Conservation (phyloP, 2,888 invertebrate species). For the Temnothorax ravouxi region DNA sequence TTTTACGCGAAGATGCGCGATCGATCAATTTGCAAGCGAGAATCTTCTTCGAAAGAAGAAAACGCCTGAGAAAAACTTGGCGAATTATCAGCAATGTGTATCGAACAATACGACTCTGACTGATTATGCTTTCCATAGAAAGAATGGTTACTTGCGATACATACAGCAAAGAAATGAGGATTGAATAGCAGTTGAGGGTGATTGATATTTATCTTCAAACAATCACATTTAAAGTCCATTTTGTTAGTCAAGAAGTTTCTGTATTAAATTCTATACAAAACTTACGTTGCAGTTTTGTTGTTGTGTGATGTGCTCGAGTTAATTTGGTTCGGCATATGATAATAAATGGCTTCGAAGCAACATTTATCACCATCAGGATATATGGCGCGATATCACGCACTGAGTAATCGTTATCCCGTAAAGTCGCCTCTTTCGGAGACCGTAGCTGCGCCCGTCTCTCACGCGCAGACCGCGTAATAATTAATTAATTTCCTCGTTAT, state of each 20-base stretch:
- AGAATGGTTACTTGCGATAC: not conserved
- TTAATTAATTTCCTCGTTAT: conserved; percentile 54
- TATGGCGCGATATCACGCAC: conserved; percentile 1
- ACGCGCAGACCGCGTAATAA: conserved; percentile 55
- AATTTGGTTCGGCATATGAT: conserved; percentile 35
- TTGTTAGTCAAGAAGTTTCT: not conserved
- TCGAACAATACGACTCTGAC: not conserved
- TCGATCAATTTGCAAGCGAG: not conserved
- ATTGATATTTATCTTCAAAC: not conserved
- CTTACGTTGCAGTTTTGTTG: not conserved
- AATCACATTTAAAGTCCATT: conserved; percentile 2
- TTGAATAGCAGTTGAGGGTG: not conserved
- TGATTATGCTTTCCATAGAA: not conserved
- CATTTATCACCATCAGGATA: conserved; percentile 25
- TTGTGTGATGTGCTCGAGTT: not conserved
- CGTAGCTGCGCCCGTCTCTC: conserved; percentile 45
- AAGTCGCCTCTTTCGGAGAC: conserved; percentile 39
- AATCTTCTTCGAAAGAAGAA: not conserved
- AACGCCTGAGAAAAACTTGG: not conserved
- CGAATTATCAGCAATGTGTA: not conserved
- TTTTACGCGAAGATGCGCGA: not conserved
- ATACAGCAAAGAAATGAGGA: not conserved
- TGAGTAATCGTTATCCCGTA: conserved; percentile 32
- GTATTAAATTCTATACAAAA: not conserved
- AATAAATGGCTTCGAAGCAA: conserved; percentile 5